Base-by-base conservation (phyloP, 1,140 invertebrate genomes). In the Drosophila lacteicornis region DNA sequence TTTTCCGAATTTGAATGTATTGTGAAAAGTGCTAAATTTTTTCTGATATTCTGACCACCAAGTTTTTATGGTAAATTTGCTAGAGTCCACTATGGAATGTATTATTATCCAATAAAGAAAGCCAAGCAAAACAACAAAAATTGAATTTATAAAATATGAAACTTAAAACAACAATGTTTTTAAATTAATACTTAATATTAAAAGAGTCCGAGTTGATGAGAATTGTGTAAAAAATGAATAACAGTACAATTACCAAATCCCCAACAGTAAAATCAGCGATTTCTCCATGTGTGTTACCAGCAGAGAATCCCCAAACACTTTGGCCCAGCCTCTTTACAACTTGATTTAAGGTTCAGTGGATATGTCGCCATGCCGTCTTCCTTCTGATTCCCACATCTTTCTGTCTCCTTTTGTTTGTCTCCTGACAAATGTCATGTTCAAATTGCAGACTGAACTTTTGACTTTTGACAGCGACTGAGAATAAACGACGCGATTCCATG, bases 281-380 rank as follows among this genome's bases (percentile, higher is more conserved):
- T 38, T 67, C 13, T 47, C 11, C 25, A 36, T 6, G 46, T 66
- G 62, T 61, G 17, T 27, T 9, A 2, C 55, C 42, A 15, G 53
- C 62, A 22, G n/a, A 40, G 69, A 46, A 43, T 71, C 67, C 65
- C 61, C 82, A 68, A 71, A 80, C 76, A 84, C 82, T 81, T 84
- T 69, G 43, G 67, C 62, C 65, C 82, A 71, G 80, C 75, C 83
- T 82, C 75, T 83, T 87, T 83, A 88, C 83, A 87, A 83, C 83
- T 87, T 87, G 83, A 87, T 87, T 87, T 87, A 87, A 83, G 83
- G 84, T 87, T 83, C 83, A 88, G 84, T 87, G 82, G 80, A 88
- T 87, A 87, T 88, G 80, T 63, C 67, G 63, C 60, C 65, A 78
- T 81, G 60, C 73, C 59, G 67, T 27, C 75, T 57, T 40, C 19